Base-by-base conservation (phyloP, 2,113 vertebrate genomes). In the Upupa epops region DNA sequence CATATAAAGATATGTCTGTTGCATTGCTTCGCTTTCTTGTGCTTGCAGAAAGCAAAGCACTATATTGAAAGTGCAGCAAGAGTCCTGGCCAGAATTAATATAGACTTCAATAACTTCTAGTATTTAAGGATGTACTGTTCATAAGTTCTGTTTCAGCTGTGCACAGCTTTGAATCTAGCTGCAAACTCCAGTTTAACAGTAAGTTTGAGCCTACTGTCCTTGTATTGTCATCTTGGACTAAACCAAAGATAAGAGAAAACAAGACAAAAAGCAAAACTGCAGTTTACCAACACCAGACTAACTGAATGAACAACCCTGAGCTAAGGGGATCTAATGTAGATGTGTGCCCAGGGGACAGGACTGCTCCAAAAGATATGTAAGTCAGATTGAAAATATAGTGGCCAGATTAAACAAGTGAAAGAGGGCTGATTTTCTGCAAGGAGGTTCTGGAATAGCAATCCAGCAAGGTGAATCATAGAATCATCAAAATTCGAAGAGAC, bases 81-180 rank as follows among this genome's bases (percentile, higher is more conserved):
- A 37, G 14, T 69, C 46, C 24, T 13, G 15, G 22, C 31, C 45
- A 83, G 83, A 86, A 75, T 80, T 88, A 86, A 56, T 83, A 86
- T 51, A 3, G 9, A 16, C 63, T 68, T 76, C 64, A 64, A 25
- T 76, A 76, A 60, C 11, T 69, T 64, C 14, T 52, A 11, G 18
- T 34, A 32, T 59, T 34, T 76, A 32, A 51, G 18, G 55, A 51
- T 21, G 22, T 51, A 36, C 5, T 6, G 31, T 28, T 63, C 40
- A 31, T 46, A 51, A 66, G 32, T 75, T 79, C 48, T 51, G 6
- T 63, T 66, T 79, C 58, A 90, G 68, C 37, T 54, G 28, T 29
- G n/a, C 22, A 7, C 70, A 54, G 19, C 29, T 82, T 58, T 58
- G 56, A 3, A 5, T 29, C 20, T 34, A 37, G 6, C 60, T 78